Percentiles rank a stretch among this genome's conserved stretches.
phyloP scores from a whole-genome alignment of 2,113 vertebrate species.

The Pedionomus torquatus region DNA sequence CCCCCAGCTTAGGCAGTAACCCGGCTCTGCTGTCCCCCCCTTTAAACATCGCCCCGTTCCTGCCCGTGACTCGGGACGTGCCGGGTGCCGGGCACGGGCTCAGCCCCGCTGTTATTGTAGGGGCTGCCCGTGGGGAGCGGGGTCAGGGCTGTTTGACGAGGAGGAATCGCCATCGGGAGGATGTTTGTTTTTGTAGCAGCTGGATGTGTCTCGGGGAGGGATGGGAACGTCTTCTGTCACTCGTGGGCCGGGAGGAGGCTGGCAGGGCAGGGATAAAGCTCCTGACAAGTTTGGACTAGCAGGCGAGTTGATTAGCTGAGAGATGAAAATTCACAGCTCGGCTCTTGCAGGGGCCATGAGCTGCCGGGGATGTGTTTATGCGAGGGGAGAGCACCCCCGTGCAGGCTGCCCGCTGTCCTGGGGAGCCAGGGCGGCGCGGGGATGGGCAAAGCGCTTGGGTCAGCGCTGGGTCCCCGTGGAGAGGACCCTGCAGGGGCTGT shows the following conservation, averaged over 20 bases:
- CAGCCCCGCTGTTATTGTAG: constrained; percentile 5
- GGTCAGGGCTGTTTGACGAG: constrained; percentile 55
- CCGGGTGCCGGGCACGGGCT: constrained; percentile 1
- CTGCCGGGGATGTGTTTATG: constrained; percentile 51
- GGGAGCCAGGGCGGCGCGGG: fast-evolving
- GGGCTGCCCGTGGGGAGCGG: background rate
- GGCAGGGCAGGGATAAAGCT: constrained; percentile 68
- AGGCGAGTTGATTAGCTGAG: constrained; percentile 76
- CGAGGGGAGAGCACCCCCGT: background rate
- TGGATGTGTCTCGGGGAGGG: constrained; percentile 46
- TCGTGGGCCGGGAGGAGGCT: constrained; percentile 43
- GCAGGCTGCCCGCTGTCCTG: background rate
- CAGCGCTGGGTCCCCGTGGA: fast-evolving
- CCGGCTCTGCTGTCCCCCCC: background rate
- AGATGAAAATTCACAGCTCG: constrained; percentile 76
- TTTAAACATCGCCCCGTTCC: background rate
- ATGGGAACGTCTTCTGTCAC: constrained; percentile 73
- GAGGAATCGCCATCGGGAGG: constrained; percentile 37
- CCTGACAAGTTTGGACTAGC: constrained; percentile 78
- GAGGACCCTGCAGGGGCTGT: fast-evolving
- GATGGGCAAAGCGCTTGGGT: background rate
- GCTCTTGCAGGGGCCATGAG: constrained; percentile 6
- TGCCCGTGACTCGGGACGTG: constrained; percentile 13
- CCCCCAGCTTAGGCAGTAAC: background rate
- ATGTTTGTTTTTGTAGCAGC: constrained; percentile 71